Conservation (phyloP, 2,113 vertebrate genomes). For the Paraplagusia blochii region DNA sequence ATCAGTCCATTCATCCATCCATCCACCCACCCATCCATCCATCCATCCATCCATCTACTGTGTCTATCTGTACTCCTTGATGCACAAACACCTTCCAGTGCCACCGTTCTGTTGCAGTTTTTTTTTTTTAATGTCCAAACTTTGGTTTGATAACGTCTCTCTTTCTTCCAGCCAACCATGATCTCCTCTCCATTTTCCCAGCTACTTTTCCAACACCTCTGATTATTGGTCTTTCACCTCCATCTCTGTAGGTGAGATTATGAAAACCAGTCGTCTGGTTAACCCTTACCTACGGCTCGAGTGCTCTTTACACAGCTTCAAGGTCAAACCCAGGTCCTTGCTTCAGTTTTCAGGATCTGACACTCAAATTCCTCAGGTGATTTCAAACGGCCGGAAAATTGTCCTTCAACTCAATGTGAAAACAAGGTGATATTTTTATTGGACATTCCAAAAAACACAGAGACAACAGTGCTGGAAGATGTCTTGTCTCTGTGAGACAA, state of each 20-base stretch:
- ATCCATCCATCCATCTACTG: no score
- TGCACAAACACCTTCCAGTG: no score
- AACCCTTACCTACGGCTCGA: conserved; percentile 49
- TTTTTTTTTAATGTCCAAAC: no score
- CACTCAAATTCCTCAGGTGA: conserved; percentile 2
- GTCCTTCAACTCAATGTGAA: conserved; percentile 37
- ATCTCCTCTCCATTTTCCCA: conserved; percentile 48
- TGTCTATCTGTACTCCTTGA: no score
- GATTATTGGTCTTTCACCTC: conserved; percentile 45
- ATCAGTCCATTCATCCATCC: no score
- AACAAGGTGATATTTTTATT: conserved; percentile 37
- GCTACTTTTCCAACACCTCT: conserved; percentile 52
- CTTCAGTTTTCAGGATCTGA: no score
- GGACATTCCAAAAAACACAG: conserved; percentile 26
- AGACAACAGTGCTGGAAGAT: conserved; percentile 18
- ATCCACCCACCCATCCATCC: no score
- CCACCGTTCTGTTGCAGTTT: no score
- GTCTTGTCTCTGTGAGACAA: conserved; percentile 16
- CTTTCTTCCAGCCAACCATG: conserved; percentile 29
- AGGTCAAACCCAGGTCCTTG: conserved; percentile 41
- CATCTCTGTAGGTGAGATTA: conserved; percentile 36
- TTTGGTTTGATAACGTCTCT: conserved; percentile 33
- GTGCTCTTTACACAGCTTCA: conserved; percentile 30
- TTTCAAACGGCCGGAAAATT: conserved; percentile 10
- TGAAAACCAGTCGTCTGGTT: conserved; percentile 54